Base-by-base conservation (phyloP, 2,888 invertebrate genomes). In the Aporophyla lueneburgensis region DNA sequence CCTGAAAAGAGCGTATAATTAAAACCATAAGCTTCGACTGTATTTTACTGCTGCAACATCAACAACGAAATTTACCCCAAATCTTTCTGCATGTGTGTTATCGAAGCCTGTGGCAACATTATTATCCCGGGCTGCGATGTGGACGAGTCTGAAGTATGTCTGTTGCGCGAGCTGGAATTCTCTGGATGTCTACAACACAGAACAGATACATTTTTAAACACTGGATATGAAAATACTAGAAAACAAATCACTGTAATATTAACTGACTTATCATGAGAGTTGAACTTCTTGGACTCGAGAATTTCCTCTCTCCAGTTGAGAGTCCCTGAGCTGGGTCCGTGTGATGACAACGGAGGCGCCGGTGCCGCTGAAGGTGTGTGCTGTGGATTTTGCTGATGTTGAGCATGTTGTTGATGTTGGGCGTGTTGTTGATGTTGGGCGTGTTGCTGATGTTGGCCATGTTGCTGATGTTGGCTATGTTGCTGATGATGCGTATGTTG, bases 251-350 rank as follows among this genome's bases (percentile, higher is more conserved):
- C 1, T 59, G 10, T 53, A 46, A 49, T 24, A 61, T 54, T 19
- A 10, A 80, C 89, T 90, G 72, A 95, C 95, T 93, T 93, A 71
- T 96, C 95, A 78, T 93, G 91, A 9, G 91, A 83, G 69, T 91
- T 89, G 19, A 93, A 92, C 80, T 95, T 96, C 82, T 96, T 96
- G 1, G 96, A 95, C 84, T 96, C 96, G 2, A 96, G 86, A 81
- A 96, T 97, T 87, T 97, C 96, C 61, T 96, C 96, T 24, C 97
- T 92, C 97, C 97, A 97, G 88, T 95, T 97, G 62, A 94, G 91
- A 10, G 94, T 91, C 1, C 94, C 90, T 5, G 92, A 90, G 33
- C 90, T 76, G 61, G 89, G 86, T 5, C 83, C 75, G 27, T 86
- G 83, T 16, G 77, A 71, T 65, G 74, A 56, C 5, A 67, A 53